phyloP scores from a whole-genome alignment of 1,140 invertebrate species.

The Cydia splendana region DNA sequence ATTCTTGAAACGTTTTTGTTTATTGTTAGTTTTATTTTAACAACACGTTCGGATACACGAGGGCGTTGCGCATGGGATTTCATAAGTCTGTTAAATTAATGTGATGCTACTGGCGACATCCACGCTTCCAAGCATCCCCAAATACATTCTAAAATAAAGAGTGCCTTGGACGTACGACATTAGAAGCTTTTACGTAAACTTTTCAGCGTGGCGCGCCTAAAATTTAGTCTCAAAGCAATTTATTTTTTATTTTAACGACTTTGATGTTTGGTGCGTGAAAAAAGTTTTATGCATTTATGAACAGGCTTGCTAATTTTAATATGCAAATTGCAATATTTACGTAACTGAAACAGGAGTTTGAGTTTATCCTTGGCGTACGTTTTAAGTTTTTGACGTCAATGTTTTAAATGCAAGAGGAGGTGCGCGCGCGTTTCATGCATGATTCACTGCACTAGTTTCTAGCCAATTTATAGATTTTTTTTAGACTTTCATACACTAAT shows the following conservation, averaged over 20 bases:
- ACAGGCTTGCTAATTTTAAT: conserved; percentile 14
- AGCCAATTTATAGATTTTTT: conserved; percentile 31
- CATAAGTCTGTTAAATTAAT: conserved; percentile 46
- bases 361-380: conserved; percentile 40
- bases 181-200: conserved; percentile 42
- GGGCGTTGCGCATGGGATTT: conserved; percentile 38
- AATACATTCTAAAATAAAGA: conserved; percentile 54
- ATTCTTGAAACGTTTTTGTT: conserved; percentile 28
- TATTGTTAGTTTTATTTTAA: conserved; percentile 29
- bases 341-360: conserved; percentile 19
- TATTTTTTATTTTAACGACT: neutral
- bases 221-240: conserved; percentile 35
- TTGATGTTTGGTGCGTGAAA: neutral
- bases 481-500: conserved; percentile 13
- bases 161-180: conserved; percentile 41
- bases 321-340: conserved; percentile 18
- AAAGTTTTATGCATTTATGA: conserved; percentile 2
- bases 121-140: conserved; percentile 44
- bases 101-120: conserved; percentile 36
- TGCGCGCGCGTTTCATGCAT: conserved; percentile 37
- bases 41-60: conserved; percentile 8
- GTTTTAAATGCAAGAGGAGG: conserved; percentile 51
- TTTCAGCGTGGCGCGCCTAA: conserved; percentile 38
- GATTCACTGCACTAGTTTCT: conserved; percentile 48
- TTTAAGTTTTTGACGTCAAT: conserved; percentile 51